Evolutionary conservation across 35 echinoderm and acorn worm species (phyloP).

Genomic region (Amphiura filiformis): DNA sequence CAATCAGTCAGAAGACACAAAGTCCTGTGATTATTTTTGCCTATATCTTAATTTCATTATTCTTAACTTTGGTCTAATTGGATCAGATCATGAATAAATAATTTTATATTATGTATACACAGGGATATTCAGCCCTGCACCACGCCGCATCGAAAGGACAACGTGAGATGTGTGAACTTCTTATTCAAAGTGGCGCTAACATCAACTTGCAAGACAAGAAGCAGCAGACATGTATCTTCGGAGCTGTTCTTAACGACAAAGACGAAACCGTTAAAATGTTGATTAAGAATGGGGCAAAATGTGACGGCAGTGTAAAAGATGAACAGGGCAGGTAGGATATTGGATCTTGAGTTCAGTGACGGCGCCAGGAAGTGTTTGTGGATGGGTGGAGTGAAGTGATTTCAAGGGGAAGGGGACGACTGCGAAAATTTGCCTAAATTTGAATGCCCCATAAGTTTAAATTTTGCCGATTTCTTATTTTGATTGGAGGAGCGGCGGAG

Average conservation of each 20-base stretch:
- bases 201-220: neutral
- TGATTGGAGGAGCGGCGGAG: no score
- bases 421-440: neutral
- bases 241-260: neutral
- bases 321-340: conserved; percentile 3
- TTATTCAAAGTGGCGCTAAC: conserved; percentile 11
- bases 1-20: no score
- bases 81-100: no score
- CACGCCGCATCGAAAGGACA: conserved; percentile 19
- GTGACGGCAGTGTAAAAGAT: conserved; percentile 6
- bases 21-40: no score
- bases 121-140: conserved; percentile 7
- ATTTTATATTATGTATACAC: no score
- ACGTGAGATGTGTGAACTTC: conserved; percentile 11
- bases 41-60: no score
- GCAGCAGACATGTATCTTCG: neutral
- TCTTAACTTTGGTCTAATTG: no score
- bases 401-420: neutral
- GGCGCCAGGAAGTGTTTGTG: neutral
- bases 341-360: neutral
- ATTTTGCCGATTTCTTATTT: neutral
- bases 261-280: neutral
- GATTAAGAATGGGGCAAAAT: neutral
- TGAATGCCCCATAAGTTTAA: neutral
- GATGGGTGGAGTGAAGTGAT: neutral